phyloP scores from a whole-genome alignment of 1,140 invertebrate genomes.

The Drosophila baimaii region DNA sequence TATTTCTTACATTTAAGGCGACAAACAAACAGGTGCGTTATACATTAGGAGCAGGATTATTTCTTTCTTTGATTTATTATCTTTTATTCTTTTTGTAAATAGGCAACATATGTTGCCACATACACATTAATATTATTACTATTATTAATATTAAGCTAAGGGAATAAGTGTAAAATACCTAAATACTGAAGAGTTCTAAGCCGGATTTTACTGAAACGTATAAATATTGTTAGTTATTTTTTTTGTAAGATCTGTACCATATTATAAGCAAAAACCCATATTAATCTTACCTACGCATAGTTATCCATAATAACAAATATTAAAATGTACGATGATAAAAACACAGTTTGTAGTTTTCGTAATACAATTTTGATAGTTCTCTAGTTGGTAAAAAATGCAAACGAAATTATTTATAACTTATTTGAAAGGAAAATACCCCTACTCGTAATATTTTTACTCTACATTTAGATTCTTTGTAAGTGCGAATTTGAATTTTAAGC shows the following conservation, averaged over 20 bases:
- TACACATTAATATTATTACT: background rate
- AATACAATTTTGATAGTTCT: conserved; percentile 56
- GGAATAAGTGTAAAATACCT: conserved; percentile 51
- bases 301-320: conserved; percentile 30
- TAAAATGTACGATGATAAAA: conserved; percentile 18
- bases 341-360: conserved; percentile 49
- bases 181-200: conserved; percentile 43
- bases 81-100: conserved; percentile 58
- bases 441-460: conserved; percentile 65
- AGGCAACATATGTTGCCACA: conserved; percentile 24
- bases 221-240: conserved; percentile 71
- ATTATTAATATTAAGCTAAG: conserved; percentile 14
- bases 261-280: conserved; percentile 23
- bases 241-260: conserved; percentile 69
- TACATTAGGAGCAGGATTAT: background rate
- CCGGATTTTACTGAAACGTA: conserved; percentile 63
- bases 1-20: conserved; percentile 41
- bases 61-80: conserved; percentile 19
- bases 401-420: conserved; percentile 73
- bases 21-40: conserved; percentile 16
- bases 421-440: conserved; percentile 52
- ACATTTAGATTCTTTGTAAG: conserved; percentile 69
- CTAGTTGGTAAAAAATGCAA: conserved; percentile 41
- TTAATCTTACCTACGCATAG: conserved; percentile 15
- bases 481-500: conserved; percentile 71